Base-by-base conservation (phyloP, 2,797 vertebrate genomes). In the Bufotes viridis region DNA sequence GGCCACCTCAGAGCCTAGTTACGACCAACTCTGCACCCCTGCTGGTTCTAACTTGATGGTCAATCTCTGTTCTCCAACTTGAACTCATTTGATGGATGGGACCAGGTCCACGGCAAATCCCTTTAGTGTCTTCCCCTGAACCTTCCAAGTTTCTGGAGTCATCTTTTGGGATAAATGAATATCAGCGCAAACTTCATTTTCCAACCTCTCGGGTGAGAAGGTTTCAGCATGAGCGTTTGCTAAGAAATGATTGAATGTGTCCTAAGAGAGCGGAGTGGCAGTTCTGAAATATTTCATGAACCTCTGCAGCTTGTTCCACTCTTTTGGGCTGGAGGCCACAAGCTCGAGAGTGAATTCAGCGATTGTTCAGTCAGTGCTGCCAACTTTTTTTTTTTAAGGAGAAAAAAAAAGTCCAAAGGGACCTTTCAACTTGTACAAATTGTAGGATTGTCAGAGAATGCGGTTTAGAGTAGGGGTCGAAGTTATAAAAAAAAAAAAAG, bases 381-480 rank as follows among this genome's bases (percentile, higher is more conserved):
- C 87, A 88, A 84, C 74, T 84, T 63, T 78, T 78, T 63, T 69
- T 11, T 14, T 29, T 24, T 26, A 67, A n/a, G 11, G 63, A 67
- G 26, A 1, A 22, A 49, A 74, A 72, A 72, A 67, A n/a, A n/a
- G 1, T 61, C 55, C 13, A 14, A 55, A 63, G 76, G 76, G 67
- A 85, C 55, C n/a, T 63, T 81, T 55, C 82, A 82, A 84, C 76
- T 88, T 81, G 81, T 67, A 72, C 57, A 88, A 78, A 84, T 34
- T 80, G 55, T 81, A 53, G 65, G 67, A 74, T 85, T 75, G 67
- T 70, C 22, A 24, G 22, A 69, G 60, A 49, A 51, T 12, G 22
- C 17, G 57, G 51, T 60, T 86, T 72, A 14, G 12, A 34, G 20
- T 9, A 70, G 42, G 55, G 75, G 57, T 24, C 22, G 12, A 26